Evolutionary conservation across 2,888 invertebrate species (phyloP).

Genomic region (Cephus runcator): DNA sequence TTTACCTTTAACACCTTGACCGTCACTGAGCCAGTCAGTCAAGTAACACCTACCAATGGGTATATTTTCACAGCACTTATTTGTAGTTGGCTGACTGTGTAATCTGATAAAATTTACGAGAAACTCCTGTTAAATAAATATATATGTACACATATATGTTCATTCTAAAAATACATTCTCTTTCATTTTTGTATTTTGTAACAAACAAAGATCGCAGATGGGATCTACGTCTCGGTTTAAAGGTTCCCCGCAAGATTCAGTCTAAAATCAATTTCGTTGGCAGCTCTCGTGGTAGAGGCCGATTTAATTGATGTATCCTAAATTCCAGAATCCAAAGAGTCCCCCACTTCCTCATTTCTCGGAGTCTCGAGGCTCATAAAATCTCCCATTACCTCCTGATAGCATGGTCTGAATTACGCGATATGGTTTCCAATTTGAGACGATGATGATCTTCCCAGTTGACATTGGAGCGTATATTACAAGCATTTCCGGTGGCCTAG

Average conservation of each 20-base stretch:
- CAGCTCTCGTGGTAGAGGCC: neutral
- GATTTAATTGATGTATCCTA: neutral
- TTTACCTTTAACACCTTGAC: neutral
- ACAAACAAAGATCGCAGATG: neutral
- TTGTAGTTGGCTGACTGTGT: neutral
- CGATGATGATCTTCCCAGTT: constrained; percentile 32
- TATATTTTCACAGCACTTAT: constrained; percentile 2
- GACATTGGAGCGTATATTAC: neutral
- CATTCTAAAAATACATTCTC: neutral
- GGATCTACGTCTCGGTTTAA: neutral
- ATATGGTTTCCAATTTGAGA: constrained; percentile 50
- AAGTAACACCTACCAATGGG: neutral
- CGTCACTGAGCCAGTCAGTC: neutral
- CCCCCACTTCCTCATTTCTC: neutral
- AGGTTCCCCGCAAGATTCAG: neutral
- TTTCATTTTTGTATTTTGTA: neutral
- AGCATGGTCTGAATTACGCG: constrained; percentile 50
- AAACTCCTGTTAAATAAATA: neutral
- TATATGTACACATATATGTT: neutral
- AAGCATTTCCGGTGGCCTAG: neutral
- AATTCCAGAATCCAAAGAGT: neutral
- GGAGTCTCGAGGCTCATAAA: neutral
- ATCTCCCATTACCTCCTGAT: constrained; percentile 44
- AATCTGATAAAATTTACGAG: neutral
- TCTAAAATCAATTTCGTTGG: neutral